Conservation (phyloP, 2,797 vertebrate genomes). For the Esox lucius region DNA sequence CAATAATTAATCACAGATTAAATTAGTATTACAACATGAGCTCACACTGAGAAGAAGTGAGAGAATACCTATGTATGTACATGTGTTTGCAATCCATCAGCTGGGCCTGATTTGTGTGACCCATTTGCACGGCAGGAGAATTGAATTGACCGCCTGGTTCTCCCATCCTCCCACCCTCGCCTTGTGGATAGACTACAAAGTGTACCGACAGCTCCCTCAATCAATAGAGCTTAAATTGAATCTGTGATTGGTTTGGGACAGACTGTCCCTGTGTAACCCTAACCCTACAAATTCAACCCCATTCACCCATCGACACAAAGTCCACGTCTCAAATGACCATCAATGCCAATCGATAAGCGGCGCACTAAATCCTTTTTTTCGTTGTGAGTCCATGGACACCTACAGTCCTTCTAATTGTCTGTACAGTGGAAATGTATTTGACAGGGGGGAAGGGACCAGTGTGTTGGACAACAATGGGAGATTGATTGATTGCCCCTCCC, state of each 20-base stretch:
- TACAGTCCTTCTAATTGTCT: not conserved
- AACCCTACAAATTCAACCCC: not conserved
- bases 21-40: constrained; percentile 41
- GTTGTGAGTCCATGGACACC: not conserved
- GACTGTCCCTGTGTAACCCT: not conserved
- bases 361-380: not conserved
- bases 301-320: constrained; percentile 15
- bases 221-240: not conserved
- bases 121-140: not conserved
- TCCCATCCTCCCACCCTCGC: not conserved
- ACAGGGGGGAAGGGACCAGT: not conserved
- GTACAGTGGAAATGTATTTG: not conserved
- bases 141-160: not conserved
- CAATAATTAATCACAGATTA: constrained; percentile 32
- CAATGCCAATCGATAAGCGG: not conserved
- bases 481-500: not conserved
- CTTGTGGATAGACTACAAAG: not conserved
- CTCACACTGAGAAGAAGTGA: not conserved
- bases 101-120: not conserved
- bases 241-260: not conserved
- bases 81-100: constrained; percentile 2
- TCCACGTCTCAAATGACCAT: constrained; percentile 18
- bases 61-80: not conserved
- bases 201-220: constrained; percentile 1
- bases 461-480: not conserved